Evolutionary conservation across 2,888 invertebrate genomes (phyloP), one percentile per base, ranked within the genome.

Genomic region (Palloptera scutellata): DNA sequence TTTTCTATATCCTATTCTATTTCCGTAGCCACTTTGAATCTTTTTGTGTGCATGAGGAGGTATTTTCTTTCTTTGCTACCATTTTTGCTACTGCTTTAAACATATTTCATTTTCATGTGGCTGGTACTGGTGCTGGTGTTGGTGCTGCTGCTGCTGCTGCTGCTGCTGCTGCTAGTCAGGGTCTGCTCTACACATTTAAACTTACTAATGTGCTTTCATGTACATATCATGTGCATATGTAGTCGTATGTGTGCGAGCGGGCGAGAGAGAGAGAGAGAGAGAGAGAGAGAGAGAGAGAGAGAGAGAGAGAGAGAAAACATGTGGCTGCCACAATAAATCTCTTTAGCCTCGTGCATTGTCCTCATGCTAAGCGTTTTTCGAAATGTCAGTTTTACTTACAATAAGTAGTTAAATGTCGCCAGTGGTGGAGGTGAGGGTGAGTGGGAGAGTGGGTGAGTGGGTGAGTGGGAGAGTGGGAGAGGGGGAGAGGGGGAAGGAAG

Each of bases 21-120:
- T 30, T 30, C 30, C 6, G 30, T 30, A 30, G 30, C 30, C 30
- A 30, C 30, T 30, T 30, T 30, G 30, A 30, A 30, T 19, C 60
- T 3, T 60, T 57, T 30, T 48, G 42, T 30, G 30, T 30, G 30
- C 30, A 30, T 30, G 30, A 30, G 30, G 30, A 30, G 2, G 2
- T 30, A 4, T 30, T 30, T 30, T 6, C 30, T 30, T 13, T 30
- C 13, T 43, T 60, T 60, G 48, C 30, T 30, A 30, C 6, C 6
- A 30, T 30, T 30, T 30, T 6, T 30, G 30, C 30, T 30, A 48
- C 48, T 48, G 10, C 17, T 61, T 61, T 41, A 53, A 53, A 30
- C 61, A 61, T 61, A 61, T 61, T 61, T 61, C 61, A 61, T 61
- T 52, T 41, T 61, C 61, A 53, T 51, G 40, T 41, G 52, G 53